These are phyloP conservation scores for Falco columbarius DNA, from an alignment of 2,797 vertebrate genomes.

Conservation along the genomic window DNA sequence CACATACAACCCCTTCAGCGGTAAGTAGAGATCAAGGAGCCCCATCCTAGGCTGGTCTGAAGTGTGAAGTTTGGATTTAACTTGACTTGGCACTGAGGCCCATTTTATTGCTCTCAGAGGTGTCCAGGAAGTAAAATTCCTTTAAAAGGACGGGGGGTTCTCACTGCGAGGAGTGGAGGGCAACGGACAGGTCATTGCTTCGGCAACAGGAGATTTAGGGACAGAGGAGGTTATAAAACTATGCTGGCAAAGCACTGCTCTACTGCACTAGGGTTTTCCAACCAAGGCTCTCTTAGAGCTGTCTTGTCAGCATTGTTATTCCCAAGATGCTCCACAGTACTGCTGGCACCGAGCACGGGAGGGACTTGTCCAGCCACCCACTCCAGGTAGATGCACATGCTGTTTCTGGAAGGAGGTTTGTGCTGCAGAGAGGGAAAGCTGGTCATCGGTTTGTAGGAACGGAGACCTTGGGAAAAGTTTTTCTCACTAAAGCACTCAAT, in stretches of 20 bases:
- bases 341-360: background rate
- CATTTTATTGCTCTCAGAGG: background rate
- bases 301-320: background rate
- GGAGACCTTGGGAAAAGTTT: background rate
- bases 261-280: background rate
- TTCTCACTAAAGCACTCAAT: background rate
- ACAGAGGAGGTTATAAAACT: background rate
- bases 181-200: background rate
- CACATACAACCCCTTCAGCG: background rate
- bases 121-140: background rate
- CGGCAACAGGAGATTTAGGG: background rate
- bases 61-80: background rate
- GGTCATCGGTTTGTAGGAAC: background rate
- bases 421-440: background rate
- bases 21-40: background rate
- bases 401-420: background rate
- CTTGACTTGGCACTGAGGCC: background rate
- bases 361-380: background rate
- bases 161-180: background rate
- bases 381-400: accelerated
- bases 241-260: background rate
- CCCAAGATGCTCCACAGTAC: background rate
- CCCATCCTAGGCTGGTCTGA: background rate
- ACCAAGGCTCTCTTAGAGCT: background rate
- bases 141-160: background rate